Evolutionary conservation across 2,888 invertebrate genomes (phyloP).

Genomic region (Parnassius glacialis): DNA sequence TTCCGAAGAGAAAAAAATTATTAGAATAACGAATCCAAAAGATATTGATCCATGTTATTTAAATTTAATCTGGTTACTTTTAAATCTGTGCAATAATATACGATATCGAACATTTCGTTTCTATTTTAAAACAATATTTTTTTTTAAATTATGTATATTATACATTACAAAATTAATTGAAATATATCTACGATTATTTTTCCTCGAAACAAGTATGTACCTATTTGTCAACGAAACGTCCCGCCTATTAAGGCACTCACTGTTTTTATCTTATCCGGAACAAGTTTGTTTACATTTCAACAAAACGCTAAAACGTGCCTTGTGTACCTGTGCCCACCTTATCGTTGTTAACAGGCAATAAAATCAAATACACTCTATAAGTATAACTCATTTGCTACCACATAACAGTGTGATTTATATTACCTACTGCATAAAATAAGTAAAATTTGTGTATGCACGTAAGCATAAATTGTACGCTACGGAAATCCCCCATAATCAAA

Average conservation of each 20-base stretch:
- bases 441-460: neutral
- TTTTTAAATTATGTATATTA: no score
- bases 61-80: no score
- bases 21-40: neutral
- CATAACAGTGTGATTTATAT: constrained; percentile 12
- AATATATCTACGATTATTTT: constrained; percentile 5
- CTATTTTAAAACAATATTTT: no score
- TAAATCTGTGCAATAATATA: no score
- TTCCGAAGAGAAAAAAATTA: no score
- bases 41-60: no score
- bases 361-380: constrained; percentile 53
- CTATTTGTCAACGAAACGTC: constrained; percentile 53
- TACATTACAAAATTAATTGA: no score
- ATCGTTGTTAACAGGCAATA: constrained; percentile 72
- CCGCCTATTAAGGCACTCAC: constrained; percentile 43
- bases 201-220: constrained; percentile 25
- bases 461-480: constrained; percentile 27
- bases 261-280: constrained; percentile 79
- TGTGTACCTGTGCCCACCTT: constrained; percentile 66
- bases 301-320: constrained; percentile 76
- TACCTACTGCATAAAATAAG: neutral
- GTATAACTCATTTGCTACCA: constrained; percentile 13
- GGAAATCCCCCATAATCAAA: constrained; percentile 51
- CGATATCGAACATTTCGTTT: no score
- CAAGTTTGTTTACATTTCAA: constrained; percentile 78